Percentiles rank a stretch among this genome's conserved stretches.
These are phyloP conservation scores for Cynoglossus semilaevis DNA, from an alignment of 2,113 vertebrate species.

Conservation along the genomic window DNA sequence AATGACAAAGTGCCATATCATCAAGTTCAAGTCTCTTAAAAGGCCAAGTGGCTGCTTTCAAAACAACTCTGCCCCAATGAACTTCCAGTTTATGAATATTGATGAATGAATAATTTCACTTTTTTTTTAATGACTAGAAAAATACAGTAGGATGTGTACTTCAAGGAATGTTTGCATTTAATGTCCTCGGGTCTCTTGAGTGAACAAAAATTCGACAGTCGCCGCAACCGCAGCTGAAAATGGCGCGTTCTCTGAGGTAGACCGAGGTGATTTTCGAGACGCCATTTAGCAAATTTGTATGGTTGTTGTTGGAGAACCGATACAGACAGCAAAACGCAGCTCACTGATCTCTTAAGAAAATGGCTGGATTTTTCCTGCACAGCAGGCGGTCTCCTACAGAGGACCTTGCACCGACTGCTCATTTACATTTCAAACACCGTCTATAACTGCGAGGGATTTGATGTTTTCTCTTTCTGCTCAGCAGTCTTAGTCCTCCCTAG, in stretches of 20 bases:
- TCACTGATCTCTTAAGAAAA: slow-evolving; percentile 56
- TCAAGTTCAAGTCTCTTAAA: slow-evolving; percentile 45
- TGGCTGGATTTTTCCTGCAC: slow-evolving; percentile 41
- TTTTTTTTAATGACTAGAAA: slow-evolving; percentile 13
- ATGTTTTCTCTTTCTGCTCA: slow-evolving; percentile 68
- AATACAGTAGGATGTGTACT: slow-evolving; percentile 24
- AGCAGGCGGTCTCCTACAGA: slow-evolving; percentile 71
- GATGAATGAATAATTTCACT: slow-evolving; percentile 36
- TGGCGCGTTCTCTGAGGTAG: slow-evolving; percentile 8
- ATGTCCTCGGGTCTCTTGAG: slow-evolving; percentile 18
- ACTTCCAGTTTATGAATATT: slow-evolving; percentile 54
- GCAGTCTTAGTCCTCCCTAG: slow-evolving; percentile 64
- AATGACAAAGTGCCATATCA: slow-evolving; percentile 40
- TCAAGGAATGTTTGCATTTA: slow-evolving; percentile 16
- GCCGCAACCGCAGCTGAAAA: slow-evolving; percentile 12
- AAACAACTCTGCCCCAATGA: slow-evolving; percentile 40
- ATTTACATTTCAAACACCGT: slow-evolving; percentile 78
- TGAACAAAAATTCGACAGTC: slow-evolving; percentile 15
- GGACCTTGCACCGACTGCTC: slow-evolving; percentile 64
- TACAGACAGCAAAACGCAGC: slow-evolving; percentile 37
- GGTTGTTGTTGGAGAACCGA: slow-evolving; percentile 38
- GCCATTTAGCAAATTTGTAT: slow-evolving; percentile 40
- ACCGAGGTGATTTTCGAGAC: slow-evolving; percentile 13
- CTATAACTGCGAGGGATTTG: slow-evolving; percentile 75
- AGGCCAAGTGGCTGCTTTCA: slow-evolving; percentile 36